A percentile compares a stretch with the other conserved stretches of the same genome.
phyloP scores from a whole-genome alignment of 2,888 invertebrate genomes.

The Rotaria socialis region DNA sequence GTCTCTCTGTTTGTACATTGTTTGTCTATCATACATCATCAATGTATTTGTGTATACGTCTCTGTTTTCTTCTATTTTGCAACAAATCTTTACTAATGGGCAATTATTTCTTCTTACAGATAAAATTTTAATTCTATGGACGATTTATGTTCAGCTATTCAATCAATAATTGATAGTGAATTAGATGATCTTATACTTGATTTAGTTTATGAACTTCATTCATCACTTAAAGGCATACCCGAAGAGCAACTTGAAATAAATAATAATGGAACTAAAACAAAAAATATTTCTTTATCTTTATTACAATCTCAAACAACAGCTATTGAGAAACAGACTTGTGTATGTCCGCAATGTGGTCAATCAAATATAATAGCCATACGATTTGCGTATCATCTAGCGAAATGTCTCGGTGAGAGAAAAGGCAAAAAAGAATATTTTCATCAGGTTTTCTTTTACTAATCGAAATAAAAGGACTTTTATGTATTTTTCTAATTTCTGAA shows the following conservation, averaged over 20 bases:
- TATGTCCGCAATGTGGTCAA: slow-evolving; percentile 23
- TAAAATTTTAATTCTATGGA: background rate
- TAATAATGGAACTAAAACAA: background rate
- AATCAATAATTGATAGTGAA: slow-evolving; percentile 15
- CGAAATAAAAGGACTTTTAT: background rate
- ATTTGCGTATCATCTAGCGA: slow-evolving; percentile 36
- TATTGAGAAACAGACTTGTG: slow-evolving; percentile 2
- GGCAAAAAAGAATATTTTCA: background rate
- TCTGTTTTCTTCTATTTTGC: slow-evolving; percentile 11
- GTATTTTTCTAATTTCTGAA: background rate
- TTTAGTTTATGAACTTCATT: slow-evolving; percentile 8
- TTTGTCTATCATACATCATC: background rate
- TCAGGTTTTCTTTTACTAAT: background rate
- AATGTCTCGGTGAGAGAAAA: slow-evolving; percentile 33
- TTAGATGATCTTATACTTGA: slow-evolving; percentile 29
- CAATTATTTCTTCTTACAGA: slow-evolving; percentile 23
- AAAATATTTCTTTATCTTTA: background rate
- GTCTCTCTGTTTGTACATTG: slow-evolving; percentile 28
- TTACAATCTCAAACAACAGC: background rate
- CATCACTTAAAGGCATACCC: background rate
- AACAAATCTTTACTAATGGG: slow-evolving; percentile 13
- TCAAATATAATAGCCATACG: slow-evolving; percentile 25
- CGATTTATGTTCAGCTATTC: background rate
- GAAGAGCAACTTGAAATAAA: background rate
- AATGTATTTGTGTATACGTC: slow-evolving; percentile 17